phyloP scores from a whole-genome alignment of 2,888 invertebrate species.

The Lochmaea capreae region DNA sequence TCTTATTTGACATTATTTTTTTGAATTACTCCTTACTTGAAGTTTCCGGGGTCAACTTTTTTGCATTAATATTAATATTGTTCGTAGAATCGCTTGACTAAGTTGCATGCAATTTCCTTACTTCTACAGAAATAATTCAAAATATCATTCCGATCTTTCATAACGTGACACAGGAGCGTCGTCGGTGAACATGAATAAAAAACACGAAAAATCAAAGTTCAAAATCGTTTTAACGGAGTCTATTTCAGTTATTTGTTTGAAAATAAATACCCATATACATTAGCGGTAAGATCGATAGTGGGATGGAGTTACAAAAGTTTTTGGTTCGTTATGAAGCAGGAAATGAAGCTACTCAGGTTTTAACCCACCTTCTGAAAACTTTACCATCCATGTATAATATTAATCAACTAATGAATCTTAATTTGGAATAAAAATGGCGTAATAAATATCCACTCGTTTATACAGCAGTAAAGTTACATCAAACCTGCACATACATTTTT shows the following conservation, averaged over 20 bases:
- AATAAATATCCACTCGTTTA: no score
- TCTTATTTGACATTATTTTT: not conserved
- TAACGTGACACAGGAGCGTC: not conserved
- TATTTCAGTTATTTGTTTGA: constrained; percentile 15
- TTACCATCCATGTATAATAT: no score
- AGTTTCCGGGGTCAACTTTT: not conserved
- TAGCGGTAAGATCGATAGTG: not conserved
- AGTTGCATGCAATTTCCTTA: constrained; percentile 6
- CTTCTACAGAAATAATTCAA: constrained; percentile 14
- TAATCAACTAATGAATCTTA: no score
- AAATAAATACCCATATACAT: not conserved
- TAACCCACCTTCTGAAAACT: no score
- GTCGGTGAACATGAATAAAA: not conserved
- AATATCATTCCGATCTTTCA: constrained; percentile 7
- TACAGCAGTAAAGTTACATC: no score
- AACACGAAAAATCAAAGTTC: not conserved
- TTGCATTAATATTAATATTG: not conserved
- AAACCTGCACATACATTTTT: no score
- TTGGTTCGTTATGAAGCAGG: no score
- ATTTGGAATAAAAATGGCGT: no score
- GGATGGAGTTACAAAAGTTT: not conserved
- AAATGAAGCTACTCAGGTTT: no score
- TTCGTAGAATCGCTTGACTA: not conserved
- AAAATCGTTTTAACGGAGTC: not conserved
- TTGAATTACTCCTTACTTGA: not conserved